These are phyloP conservation scores for Hyposoter dolosus DNA, from an alignment of 2,888 invertebrate genomes.

Conservation along the genomic window DNA sequence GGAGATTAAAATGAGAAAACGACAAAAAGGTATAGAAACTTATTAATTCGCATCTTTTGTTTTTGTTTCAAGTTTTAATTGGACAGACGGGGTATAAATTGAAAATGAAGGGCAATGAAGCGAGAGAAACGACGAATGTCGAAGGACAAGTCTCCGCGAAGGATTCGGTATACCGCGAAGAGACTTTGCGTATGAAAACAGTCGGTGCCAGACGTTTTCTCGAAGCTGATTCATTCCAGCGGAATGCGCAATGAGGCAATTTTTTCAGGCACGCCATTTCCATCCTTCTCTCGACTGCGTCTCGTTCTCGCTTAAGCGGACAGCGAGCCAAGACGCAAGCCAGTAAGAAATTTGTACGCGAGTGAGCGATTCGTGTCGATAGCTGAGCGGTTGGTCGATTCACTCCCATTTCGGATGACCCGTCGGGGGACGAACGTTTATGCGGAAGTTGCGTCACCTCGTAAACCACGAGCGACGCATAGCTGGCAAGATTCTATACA, in stretches of 20 bases:
- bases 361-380: slow-evolving; percentile 10
- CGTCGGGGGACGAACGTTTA: slow-evolving; percentile 70
- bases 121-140: slow-evolving; percentile 7
- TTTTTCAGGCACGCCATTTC: slow-evolving; percentile 53
- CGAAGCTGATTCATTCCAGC: slow-evolving; percentile 76
- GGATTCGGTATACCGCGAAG: background rate
- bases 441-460: slow-evolving; percentile 82
- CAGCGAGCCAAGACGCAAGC: too few species aligned
- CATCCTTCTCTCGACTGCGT: background rate
- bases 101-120: slow-evolving; percentile 3
- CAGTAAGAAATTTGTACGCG: slow-evolving; percentile 71
- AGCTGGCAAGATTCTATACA: slow-evolving; percentile 13
- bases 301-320: slow-evolving; percentile 9
- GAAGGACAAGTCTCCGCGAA: slow-evolving; percentile 8
- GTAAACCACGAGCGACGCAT: slow-evolving; percentile 53
- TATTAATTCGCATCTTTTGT: background rate
- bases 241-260: slow-evolving; percentile 81
- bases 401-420: slow-evolving; percentile 69
- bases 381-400: slow-evolving; percentile 71
- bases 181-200: slow-evolving; percentile 32
- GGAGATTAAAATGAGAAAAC: background rate
- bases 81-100: background rate
- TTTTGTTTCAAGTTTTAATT: background rate
- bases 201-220: slow-evolving; percentile 46
- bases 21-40: background rate